These are phyloP conservation scores for Drosophila novamexicana DNA, from an alignment of 1,140 invertebrate species.

Conservation along the genomic window DNA sequence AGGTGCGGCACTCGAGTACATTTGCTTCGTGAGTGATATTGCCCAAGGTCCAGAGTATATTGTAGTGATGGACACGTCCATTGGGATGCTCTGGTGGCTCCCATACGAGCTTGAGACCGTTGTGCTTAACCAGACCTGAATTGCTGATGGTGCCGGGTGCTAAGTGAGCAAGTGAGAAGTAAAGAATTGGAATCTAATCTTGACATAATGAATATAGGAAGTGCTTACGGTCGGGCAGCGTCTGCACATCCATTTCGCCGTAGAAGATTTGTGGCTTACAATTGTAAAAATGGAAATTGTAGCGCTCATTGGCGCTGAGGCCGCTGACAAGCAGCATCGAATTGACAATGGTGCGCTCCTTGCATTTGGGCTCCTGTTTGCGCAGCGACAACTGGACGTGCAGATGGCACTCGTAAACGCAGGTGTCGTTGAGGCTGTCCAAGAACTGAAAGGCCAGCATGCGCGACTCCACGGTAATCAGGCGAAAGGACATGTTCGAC, in stretches of 20 bases:
- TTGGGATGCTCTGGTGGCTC: slow-evolving; percentile 75
- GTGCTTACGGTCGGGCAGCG: slow-evolving; percentile 76
- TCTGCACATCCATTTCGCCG: slow-evolving; percentile 73
- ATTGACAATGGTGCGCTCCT: slow-evolving; percentile 67
- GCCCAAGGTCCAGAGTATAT: slow-evolving; percentile 74
- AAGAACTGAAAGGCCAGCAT: slow-evolving; percentile 71
- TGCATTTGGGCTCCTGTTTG: slow-evolving; percentile 67
- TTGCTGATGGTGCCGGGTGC: slow-evolving; percentile 79
- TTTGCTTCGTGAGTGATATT: slow-evolving; percentile 78
- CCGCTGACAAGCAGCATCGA: slow-evolving; percentile 65
- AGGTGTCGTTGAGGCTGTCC: slow-evolving; percentile 77
- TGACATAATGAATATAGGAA: neutral
- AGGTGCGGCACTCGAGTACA: slow-evolving; percentile 60
- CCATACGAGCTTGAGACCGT: slow-evolving; percentile 76
- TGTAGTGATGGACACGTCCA: slow-evolving; percentile 77
- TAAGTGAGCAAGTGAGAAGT: slow-evolving; percentile 16
- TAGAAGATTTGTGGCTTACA: slow-evolving; percentile 76
- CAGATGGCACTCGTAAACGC: slow-evolving; percentile 73
- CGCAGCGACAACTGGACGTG: slow-evolving; percentile 55
- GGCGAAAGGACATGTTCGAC: slow-evolving; percentile 69
- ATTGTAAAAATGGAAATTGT: slow-evolving; percentile 74
- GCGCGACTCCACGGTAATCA: slow-evolving; percentile 73
- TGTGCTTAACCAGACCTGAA: slow-evolving; percentile 58
- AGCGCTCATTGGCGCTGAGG: slow-evolving; percentile 62
- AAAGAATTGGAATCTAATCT: neutral